Conservation (phyloP, 2,888 invertebrate genomes). For the Digitonthophagus gazella region DNA sequence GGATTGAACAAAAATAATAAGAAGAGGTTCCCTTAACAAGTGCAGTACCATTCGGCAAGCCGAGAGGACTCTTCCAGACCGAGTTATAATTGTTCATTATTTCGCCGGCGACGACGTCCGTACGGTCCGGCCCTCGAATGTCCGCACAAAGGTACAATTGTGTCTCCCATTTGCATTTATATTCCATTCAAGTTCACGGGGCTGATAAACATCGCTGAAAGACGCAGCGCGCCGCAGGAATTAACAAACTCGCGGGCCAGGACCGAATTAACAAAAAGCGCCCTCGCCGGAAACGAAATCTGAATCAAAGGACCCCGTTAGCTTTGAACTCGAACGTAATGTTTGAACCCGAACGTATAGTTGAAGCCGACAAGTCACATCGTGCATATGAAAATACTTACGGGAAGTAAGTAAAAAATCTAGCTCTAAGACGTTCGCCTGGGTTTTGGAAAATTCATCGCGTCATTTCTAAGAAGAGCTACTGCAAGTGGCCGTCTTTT, state of each 20-base stretch:
- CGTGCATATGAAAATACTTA: neutral
- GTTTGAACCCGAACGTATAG: too few species aligned
- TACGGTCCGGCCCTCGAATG: slow-evolving; percentile 48
- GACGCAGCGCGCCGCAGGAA: slow-evolving; percentile 47
- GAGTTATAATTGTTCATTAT: slow-evolving; percentile 52
- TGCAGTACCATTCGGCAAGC: slow-evolving; percentile 5
- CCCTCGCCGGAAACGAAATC: neutral
- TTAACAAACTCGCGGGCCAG: slow-evolving; percentile 42
- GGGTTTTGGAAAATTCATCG: slow-evolving; percentile 8
- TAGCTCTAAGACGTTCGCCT: neutral
- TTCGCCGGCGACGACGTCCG: slow-evolving; percentile 49
- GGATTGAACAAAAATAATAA: neutral
- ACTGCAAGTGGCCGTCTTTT: slow-evolving; percentile 6
- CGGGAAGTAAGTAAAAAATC: too few species aligned
- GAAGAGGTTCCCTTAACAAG: slow-evolving; percentile 2
- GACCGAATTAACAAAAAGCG: neutral
- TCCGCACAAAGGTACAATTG: slow-evolving; percentile 51
- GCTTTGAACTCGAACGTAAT: neutral
- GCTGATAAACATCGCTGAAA: slow-evolving; percentile 50
- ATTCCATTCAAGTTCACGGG: slow-evolving; percentile 49
- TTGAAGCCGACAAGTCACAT: too few species aligned
- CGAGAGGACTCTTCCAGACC: neutral
- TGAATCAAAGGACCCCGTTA: neutral
- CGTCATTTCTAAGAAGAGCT: slow-evolving; percentile 6
- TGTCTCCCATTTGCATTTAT: slow-evolving; percentile 52